Conservation (phyloP, 2,888 invertebrate species). For the Sclerodermus sp. region DNA sequence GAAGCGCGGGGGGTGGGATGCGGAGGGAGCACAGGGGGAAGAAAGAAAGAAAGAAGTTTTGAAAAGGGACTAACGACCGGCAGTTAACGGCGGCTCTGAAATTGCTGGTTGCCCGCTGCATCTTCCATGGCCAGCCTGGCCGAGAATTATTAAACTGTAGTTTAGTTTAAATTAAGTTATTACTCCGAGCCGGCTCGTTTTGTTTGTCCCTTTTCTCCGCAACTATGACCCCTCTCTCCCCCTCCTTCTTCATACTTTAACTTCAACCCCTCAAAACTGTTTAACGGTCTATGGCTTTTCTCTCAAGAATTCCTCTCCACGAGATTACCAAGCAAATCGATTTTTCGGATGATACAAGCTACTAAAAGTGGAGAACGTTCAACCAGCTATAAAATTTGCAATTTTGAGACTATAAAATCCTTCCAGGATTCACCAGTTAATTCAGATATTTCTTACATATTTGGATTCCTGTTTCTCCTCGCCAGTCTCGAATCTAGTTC, state of each 20-base stretch:
- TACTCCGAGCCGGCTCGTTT: conserved; percentile 51
- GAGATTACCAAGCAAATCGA: too few species aligned
- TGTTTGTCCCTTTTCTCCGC: conserved; percentile 37
- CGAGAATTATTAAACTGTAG: conserved; percentile 59
- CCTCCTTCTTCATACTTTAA: conserved; percentile 8
- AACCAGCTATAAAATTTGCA: too few species aligned
- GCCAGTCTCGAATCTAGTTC: too few species aligned
- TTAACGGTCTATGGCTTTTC: conserved; percentile 1
- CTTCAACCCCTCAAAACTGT: conserved; percentile 20
- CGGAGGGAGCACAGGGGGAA: conserved; percentile 25
- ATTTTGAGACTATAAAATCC: too few species aligned
- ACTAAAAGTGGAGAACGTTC: too few species aligned
- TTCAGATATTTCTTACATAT: too few species aligned
- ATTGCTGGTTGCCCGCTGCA: conserved; percentile 56
- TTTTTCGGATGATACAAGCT: too few species aligned
- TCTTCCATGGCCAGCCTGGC: conserved; percentile 49
- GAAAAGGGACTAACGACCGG: conserved; percentile 60
- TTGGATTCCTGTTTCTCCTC: too few species aligned
- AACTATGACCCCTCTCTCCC: conserved; percentile 7
- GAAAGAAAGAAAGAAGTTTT: conserved; percentile 56
- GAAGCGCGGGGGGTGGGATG: conserved; percentile 9
- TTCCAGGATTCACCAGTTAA: too few species aligned
- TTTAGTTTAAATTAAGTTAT: conserved; percentile 60
- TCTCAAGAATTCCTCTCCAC: too few species aligned
- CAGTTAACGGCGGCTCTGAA: conserved; percentile 59